phyloP scores from a whole-genome alignment of 2,797 vertebrate species.

The Chaetophractus vellerosus region DNA sequence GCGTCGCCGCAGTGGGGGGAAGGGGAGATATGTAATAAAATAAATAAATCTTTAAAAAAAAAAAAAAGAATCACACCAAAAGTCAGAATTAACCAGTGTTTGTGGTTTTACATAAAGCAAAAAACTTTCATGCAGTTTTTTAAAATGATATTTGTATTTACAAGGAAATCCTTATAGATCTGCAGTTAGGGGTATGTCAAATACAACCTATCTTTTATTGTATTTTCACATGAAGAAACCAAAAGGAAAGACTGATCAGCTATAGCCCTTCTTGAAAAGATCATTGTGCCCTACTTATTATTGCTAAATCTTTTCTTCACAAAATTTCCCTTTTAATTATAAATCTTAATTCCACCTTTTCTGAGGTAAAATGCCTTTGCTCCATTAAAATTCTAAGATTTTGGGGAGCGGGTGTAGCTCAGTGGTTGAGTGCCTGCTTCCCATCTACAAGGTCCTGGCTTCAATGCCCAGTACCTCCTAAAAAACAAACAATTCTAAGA shows the following conservation, averaged over 20 bases:
- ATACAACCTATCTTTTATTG: background rate
- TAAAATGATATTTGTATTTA: background rate
- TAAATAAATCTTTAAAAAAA: too few relatives aligned
- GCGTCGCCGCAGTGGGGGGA: too few relatives aligned
- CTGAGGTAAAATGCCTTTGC: background rate
- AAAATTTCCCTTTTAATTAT: background rate
- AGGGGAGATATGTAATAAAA: too few relatives aligned
- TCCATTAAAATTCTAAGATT: background rate
- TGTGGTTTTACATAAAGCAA: background rate
- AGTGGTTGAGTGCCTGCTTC: too few relatives aligned
- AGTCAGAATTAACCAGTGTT: background rate
- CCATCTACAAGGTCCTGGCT: too few relatives aligned
- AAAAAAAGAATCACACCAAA: background rate
- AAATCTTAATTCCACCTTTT: background rate
- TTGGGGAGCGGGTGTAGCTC: too few relatives aligned
- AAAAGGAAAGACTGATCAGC: background rate
- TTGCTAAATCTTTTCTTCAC: background rate
- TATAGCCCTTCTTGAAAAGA: background rate
- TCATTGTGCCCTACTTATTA: background rate
- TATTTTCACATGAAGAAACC: background rate
- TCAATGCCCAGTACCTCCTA: too few relatives aligned
- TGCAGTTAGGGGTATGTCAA: background rate
- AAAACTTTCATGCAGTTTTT: background rate
- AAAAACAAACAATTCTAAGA: background rate
- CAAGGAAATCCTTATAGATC: background rate